phyloP scores from a whole-genome alignment of 2,888 invertebrate genomes.

The Leptinotarsa haldemani region DNA sequence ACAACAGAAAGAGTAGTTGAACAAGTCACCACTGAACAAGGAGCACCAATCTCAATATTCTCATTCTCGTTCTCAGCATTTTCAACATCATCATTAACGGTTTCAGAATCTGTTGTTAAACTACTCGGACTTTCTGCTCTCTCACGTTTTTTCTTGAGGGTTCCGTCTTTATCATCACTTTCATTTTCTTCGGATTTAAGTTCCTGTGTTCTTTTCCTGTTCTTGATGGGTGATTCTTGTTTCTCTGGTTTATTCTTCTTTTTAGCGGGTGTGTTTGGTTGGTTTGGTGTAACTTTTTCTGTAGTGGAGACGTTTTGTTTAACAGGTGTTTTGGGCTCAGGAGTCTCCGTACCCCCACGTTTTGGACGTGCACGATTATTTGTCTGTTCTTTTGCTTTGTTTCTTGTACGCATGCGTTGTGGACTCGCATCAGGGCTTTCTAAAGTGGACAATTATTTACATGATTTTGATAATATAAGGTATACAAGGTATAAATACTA shows the following conservation, averaged over 20 bases:
- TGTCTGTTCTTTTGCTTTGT: slow-evolving; percentile 82
- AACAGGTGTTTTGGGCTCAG: slow-evolving; percentile 68
- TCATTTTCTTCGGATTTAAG: slow-evolving; percentile 63
- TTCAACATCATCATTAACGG: slow-evolving; percentile 77
- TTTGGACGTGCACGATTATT: slow-evolving; percentile 68
- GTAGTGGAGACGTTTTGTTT: slow-evolving; percentile 59
- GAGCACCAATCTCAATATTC: slow-evolving; percentile 62
- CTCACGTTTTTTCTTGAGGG: slow-evolving; percentile 67
- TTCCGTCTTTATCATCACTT: slow-evolving; percentile 67
- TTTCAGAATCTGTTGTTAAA: slow-evolving; percentile 86
- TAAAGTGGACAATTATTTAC: slow-evolving; percentile 30
- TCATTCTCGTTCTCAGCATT: slow-evolving; percentile 62
- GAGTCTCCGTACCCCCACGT: slow-evolving; percentile 67
- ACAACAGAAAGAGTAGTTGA: slow-evolving; percentile 33
- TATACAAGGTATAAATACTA: background rate
- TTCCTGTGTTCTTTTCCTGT: slow-evolving; percentile 66
- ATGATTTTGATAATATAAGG: background rate
- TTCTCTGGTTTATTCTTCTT: slow-evolving; percentile 58
- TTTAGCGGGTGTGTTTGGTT: slow-evolving; percentile 45
- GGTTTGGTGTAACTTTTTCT: slow-evolving; percentile 27
- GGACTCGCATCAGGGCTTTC: slow-evolving; percentile 85
- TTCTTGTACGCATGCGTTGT: slow-evolving; percentile 89
- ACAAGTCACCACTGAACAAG: slow-evolving; percentile 12
- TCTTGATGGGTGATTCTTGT: slow-evolving; percentile 69
- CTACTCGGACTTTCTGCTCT: slow-evolving; percentile 79